Conservation (phyloP, 2,797 vertebrate genomes). For the Acanthornis magna region DNA sequence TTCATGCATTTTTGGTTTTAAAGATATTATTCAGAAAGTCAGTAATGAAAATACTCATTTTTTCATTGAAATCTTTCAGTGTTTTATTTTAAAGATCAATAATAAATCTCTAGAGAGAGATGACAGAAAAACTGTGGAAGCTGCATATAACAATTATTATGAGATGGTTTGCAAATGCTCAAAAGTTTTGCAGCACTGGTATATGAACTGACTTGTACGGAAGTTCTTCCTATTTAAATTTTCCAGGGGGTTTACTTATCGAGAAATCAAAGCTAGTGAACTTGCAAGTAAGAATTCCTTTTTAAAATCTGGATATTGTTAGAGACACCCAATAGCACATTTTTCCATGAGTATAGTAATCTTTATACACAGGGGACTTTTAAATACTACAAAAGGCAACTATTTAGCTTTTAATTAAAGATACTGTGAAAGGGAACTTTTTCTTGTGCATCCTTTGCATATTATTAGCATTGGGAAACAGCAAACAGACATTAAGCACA, state of each 20-base stretch:
- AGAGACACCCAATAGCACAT: not conserved
- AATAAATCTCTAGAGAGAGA: not conserved
- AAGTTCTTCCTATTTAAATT: not conserved
- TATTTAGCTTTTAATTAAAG: not conserved
- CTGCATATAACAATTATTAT: not conserved
- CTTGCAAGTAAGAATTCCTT: not conserved
- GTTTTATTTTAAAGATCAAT: not conserved
- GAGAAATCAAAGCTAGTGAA: not conserved
- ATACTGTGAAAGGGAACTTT: not conserved
- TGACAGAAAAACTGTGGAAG: not conserved
- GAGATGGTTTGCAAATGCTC: not conserved
- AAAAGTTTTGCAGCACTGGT: not conserved
- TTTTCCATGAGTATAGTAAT: not conserved
- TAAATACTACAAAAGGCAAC: not conserved
- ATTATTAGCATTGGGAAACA: not conserved
- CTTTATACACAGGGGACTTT: not conserved
- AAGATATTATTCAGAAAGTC: not conserved
- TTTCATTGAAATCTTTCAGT: not conserved
- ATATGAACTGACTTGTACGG: not conserved
- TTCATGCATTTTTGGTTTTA: not conserved
- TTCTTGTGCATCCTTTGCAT: not conserved
- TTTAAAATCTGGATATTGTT: not conserved
- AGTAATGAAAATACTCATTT: not conserved
- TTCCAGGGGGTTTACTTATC: not conserved
- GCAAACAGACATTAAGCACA: not conserved